Conservation (phyloP, 2,113 vertebrate species). For the Mellivora capensis region DNA sequence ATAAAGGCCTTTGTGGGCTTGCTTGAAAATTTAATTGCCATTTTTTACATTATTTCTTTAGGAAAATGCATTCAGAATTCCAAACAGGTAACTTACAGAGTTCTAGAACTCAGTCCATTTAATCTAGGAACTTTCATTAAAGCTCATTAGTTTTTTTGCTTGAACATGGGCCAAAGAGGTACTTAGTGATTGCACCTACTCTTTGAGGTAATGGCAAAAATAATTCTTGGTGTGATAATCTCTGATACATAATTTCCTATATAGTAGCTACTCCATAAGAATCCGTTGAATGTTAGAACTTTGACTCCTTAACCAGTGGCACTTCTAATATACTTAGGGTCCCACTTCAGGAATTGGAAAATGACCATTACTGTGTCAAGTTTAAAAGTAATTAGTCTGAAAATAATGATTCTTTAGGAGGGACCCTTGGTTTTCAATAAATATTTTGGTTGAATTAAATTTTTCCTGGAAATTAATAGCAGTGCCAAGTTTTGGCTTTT, state of each 20-base stretch:
- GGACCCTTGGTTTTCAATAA: background rate
- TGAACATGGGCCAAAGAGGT: background rate
- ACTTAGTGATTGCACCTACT: background rate
- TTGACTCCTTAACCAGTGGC: background rate
- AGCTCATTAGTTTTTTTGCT: background rate
- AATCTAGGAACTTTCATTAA: background rate
- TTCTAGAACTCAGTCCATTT: slow-evolving; percentile 4
- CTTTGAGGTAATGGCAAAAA: background rate
- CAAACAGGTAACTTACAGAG: background rate
- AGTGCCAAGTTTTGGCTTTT: background rate
- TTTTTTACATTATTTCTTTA: background rate
- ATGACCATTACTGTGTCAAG: background rate
- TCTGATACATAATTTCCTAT: background rate
- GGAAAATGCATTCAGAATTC: background rate
- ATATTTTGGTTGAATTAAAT: slow-evolving; percentile 38
- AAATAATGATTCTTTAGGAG: background rate
- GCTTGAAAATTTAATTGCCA: background rate
- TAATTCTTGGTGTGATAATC: background rate
- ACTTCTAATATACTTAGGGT: background rate
- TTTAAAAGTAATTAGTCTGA: slow-evolving; percentile 16
- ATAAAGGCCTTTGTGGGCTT: background rate
- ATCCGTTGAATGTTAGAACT: background rate
- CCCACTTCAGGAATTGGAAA: slow-evolving; percentile 5
- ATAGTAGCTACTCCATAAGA: background rate
- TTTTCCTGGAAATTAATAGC: background rate